These are phyloP conservation scores for Limanda limanda DNA, from an alignment of 2,113 vertebrate genomes.

Conservation along the genomic window DNA sequence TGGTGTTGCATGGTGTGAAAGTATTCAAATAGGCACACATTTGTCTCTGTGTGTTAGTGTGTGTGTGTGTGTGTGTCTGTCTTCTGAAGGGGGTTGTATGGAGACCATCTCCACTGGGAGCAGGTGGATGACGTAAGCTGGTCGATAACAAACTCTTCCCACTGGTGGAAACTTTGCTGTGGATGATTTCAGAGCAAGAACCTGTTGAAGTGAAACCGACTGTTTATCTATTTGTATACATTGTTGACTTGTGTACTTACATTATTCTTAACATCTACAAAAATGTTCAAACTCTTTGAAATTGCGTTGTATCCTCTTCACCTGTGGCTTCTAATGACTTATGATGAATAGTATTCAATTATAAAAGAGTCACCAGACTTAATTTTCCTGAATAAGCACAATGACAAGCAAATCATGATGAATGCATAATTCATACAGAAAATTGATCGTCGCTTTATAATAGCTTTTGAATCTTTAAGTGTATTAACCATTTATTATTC, in stretches of 20 bases:
- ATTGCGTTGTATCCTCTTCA: too few species aligned
- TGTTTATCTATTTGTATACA: neutral
- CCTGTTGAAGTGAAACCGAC: neutral
- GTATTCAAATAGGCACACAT: conserved; percentile 52
- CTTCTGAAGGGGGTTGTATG: conserved; percentile 18
- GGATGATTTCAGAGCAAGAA: neutral
- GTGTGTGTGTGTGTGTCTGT: conserved; percentile 19
- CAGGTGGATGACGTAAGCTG: neutral
- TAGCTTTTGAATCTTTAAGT: neutral
- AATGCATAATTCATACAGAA: neutral
- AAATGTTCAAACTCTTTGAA: too few species aligned
- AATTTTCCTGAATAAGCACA: neutral
- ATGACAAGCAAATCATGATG: neutral
- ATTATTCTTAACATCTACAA: too few species aligned
- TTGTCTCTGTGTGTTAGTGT: conserved; percentile 21
- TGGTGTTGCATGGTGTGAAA: conserved; percentile 56
- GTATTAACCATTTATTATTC: neutral
- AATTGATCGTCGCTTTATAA: neutral
- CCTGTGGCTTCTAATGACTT: neutral
- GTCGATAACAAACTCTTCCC: conserved; percentile 14
- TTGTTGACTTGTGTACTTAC: too few species aligned
- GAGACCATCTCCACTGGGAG: conserved; percentile 5
- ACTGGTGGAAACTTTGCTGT: conserved; percentile 4
- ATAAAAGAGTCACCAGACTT: neutral
- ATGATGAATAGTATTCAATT: neutral